Evolutionary conservation across 1,140 invertebrate species (phyloP).

Genomic region (Maniola jurtina): DNA sequence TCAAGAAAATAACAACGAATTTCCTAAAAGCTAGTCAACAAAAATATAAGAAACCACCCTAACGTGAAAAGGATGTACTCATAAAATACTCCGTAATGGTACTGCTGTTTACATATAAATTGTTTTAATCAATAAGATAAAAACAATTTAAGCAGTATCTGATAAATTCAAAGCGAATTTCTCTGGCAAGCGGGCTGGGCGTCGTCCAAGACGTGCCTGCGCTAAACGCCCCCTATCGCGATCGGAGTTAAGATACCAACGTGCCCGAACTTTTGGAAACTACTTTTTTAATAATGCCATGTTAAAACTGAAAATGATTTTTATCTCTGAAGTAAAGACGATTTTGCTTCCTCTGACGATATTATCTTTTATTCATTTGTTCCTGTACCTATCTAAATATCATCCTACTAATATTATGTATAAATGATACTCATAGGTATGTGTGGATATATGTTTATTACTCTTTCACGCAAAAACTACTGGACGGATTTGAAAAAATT

Average conservation of each 20-base stretch:
- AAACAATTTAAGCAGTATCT: slow-evolving; percentile 23
- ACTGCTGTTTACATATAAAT: slow-evolving; percentile 10
- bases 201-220: slow-evolving; percentile 41
- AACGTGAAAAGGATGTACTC: too few species aligned
- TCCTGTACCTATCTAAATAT: neutral
- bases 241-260: slow-evolving; percentile 33
- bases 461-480: too few species aligned
- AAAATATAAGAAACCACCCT: too few species aligned
- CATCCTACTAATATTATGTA: too few species aligned
- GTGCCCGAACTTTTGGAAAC: slow-evolving; percentile 18
- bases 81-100: neutral
- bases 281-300: slow-evolving; percentile 31
- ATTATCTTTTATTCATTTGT: slow-evolving; percentile 10
- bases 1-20: too few species aligned
- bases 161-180: slow-evolving; percentile 46
- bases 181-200: slow-evolving; percentile 47
- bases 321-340: slow-evolving; percentile 8
- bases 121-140: slow-evolving; percentile 21
- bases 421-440: too few species aligned
- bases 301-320: slow-evolving; percentile 14
- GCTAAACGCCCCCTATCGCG: slow-evolving; percentile 50
- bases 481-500: too few species aligned
- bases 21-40: too few species aligned
- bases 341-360: slow-evolving; percentile 4
- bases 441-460: too few species aligned